Evolutionary conservation across 2,888 invertebrate species (phyloP), one percentile per base, ranked within the genome.

Genomic region (Sinohyriopsis cumingii): DNA sequence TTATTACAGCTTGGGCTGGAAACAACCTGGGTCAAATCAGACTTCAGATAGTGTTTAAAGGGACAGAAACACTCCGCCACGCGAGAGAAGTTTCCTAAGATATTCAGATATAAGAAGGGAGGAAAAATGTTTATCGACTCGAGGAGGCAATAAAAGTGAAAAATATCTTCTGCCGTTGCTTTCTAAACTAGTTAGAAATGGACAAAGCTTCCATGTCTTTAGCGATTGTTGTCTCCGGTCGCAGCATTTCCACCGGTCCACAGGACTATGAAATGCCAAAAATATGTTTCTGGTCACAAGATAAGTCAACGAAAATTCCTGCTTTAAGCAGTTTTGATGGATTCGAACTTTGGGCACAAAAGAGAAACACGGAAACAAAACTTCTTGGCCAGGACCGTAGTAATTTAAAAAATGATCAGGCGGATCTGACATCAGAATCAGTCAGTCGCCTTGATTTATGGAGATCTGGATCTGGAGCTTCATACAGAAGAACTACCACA

Each of bases 211-310:
- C 45, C 0, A 45, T 45, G 45, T 12, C 45, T 45, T 15, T 45
- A 3, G 15, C 45, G 45, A 45, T 45, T 45, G 45, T 15, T 59
- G 59, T 65, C 12, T 59, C 59, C 0, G 65, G 65, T 15, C 56
- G 59, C 22, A 65, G 59, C 25, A 25, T 65, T 45, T 24, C 65
- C 15, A 45, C 45, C 15, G 15, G 3, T 45, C 45, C 45, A 9
- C 24, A 25, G 5, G 59, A 56, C 28, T 33, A 65, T 19, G 59
- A 57, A n/a, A 65, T 59, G 18, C 65, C 65, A n/a, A 55, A 56
- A 20, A 73, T 74, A 72, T 74, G 62, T 62, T 73, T 77, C 55
- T 77, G 77, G 77, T 77, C 75, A 22, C 77, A 75, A 54, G 77
- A 77, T 68, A 70, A 72, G 5, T 77, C 77, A 4, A 77, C 75